Percentiles rank a stretch among this genome's conserved stretches.
phyloP scores from a whole-genome alignment of 2,797 vertebrate species.

The Anguilla pacifica region DNA sequence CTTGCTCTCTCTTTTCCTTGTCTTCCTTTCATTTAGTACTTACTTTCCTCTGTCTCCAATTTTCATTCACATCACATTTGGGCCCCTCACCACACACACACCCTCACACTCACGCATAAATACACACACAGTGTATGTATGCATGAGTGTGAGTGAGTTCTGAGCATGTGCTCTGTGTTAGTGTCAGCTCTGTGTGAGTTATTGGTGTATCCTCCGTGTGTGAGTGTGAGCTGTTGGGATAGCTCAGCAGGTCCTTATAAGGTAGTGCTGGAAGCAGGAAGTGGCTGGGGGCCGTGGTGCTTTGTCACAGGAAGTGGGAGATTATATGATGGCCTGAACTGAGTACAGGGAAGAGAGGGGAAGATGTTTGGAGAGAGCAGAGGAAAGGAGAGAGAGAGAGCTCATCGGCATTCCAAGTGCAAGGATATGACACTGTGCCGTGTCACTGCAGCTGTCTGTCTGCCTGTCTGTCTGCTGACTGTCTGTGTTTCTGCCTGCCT shows the following conservation, averaged over 20 bases:
- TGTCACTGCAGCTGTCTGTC: conserved; percentile 1
- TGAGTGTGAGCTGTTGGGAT: conserved; percentile 31
- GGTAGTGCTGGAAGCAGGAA: conserved; percentile 72
- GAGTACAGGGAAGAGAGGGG: conserved; percentile 52
- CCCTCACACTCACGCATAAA: conserved; percentile 30
- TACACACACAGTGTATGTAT: background rate
- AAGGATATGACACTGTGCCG: conserved; percentile 28
- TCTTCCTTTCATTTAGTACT: background rate
- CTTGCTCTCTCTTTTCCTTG: background rate
- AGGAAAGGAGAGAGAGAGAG: conserved; percentile 54
- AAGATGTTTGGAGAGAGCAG: conserved; percentile 46
- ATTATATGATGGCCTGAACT: conserved; percentile 69
- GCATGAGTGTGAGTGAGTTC: background rate
- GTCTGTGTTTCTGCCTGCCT: background rate
- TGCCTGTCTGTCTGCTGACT: background rate
- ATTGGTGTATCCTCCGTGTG: background rate
- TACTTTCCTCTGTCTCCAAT: conserved; percentile 4
- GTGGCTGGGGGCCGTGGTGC: conserved; percentile 60
- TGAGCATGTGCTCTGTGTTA: background rate
- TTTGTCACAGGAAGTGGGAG: conserved; percentile 75
- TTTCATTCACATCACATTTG: conserved; percentile 22
- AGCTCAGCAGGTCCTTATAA: conserved; percentile 64
- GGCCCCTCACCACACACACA: conserved; percentile 9
- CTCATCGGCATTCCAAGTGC: background rate
- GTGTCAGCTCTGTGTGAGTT: background rate